Conservation (phyloP, 2,888 invertebrate genomes). For the Morpho achilles region DNA sequence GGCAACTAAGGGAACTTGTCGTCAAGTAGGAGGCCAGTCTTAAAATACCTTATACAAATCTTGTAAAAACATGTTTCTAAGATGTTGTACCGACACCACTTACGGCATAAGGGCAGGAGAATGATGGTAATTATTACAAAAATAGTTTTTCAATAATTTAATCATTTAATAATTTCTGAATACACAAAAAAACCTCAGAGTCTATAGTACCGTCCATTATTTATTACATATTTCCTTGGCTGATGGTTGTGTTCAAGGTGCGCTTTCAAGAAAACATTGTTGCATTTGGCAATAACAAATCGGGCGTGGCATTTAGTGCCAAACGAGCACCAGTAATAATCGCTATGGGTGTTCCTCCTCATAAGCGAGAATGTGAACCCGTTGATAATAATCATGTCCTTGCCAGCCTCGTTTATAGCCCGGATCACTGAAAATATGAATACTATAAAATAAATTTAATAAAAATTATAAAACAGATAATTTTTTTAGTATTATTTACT, state of each 20-base stretch:
- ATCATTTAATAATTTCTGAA: too few species aligned
- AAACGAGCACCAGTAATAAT: constrained; percentile 30
- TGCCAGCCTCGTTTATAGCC: constrained; percentile 24
- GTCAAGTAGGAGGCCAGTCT: too few species aligned
- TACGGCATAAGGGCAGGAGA: too few species aligned
- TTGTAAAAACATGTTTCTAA: too few species aligned
- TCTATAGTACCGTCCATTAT: constrained; percentile 14
- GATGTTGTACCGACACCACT: too few species aligned
- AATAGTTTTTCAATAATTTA: too few species aligned
- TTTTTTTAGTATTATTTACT: too few species aligned
- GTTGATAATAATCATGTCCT: constrained; percentile 36
- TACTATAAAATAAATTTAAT: constrained; percentile 19
- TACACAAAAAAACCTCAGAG: not conserved
- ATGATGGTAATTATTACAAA: too few species aligned
- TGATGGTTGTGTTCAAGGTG: constrained; percentile 16
- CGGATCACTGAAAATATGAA: constrained; percentile 26
- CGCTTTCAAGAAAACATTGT: constrained; percentile 12
- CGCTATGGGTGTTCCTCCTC: constrained; percentile 23
- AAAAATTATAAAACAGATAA: too few species aligned
- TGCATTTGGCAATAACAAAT: constrained; percentile 18
- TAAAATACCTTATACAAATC: too few species aligned
- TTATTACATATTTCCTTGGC: constrained; percentile 14
- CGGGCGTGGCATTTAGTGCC: constrained; percentile 26
- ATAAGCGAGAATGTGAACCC: constrained; percentile 38
- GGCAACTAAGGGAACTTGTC: too few species aligned